Evolutionary conservation across 2,888 invertebrate genomes (phyloP).

Genomic region (Drosophila prostipennis): DNA sequence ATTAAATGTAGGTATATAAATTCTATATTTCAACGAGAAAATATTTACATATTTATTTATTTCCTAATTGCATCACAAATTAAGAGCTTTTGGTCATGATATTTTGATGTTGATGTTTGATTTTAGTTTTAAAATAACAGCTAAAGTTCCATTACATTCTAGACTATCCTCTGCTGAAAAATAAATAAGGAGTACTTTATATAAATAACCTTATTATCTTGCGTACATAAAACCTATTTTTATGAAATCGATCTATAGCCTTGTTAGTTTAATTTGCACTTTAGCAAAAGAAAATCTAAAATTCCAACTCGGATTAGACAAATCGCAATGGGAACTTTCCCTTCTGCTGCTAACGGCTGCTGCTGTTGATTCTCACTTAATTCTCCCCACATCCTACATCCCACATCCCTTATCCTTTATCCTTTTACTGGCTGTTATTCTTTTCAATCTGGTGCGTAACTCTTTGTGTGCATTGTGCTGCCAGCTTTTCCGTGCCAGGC

Average conservation of each 20-base stretch:
- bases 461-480: constrained; percentile 68
- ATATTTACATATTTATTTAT: background rate
- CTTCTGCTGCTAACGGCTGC: constrained; percentile 9
- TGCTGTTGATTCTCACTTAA: constrained; percentile 10
- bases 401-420: constrained; percentile 21
- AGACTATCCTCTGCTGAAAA: no score
- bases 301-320: background rate
- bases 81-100: no score
- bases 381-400: constrained; percentile 13
- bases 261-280: no score
- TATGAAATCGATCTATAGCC: no score
- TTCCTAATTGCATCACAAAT: background rate
- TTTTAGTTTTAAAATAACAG: no score
- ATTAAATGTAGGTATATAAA: no score
- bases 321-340: background rate
- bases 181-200: no score
- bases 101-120: background rate
- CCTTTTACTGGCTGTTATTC: constrained; percentile 54
- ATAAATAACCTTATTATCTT: no score
- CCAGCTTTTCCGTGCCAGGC: constrained; percentile 58
- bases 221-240: no score
- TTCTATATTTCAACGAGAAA: no score
- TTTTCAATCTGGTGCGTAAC: constrained; percentile 52
- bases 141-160: no score
- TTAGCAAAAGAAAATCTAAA: background rate